phyloP scores from a whole-genome alignment of 2,797 vertebrate genomes.

The Phoeniculus purpureus region DNA sequence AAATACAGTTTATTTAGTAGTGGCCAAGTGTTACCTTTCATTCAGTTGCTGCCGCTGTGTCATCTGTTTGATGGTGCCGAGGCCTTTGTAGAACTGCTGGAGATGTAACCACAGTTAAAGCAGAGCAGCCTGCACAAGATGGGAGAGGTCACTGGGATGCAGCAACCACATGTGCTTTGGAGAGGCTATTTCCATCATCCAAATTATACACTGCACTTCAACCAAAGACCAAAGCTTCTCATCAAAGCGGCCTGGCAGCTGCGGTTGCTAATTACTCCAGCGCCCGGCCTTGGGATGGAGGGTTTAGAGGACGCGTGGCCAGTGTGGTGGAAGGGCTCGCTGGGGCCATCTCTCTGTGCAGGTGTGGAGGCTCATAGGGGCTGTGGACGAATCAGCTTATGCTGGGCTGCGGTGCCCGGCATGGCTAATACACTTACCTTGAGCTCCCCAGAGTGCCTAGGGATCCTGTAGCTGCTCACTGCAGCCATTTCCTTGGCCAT shows the following conservation, averaged over 20 bases:
- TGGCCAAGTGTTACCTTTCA: neutral
- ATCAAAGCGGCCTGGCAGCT: constrained; percentile 44
- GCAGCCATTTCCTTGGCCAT: neutral
- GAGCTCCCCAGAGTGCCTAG: neutral
- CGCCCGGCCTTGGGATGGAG: neutral
- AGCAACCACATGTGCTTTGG: constrained; percentile 53
- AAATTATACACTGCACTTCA: constrained; percentile 60
- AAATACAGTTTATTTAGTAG: neutral
- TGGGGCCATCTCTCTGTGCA: fast-evolving
- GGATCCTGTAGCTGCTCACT: neutral
- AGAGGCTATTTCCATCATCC: constrained; percentile 73
- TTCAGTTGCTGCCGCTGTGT: neutral
- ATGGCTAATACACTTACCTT: neutral
- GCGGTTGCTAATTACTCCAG: constrained; percentile 24
- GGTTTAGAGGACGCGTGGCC: fast-evolving
- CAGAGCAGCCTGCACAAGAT: neutral
- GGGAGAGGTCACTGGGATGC: constrained; percentile 16
- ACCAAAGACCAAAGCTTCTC: constrained; percentile 9
- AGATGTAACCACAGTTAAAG: neutral
- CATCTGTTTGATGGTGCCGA: constrained; percentile 31
- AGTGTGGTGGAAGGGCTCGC: neutral
- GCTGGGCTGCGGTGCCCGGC: fast-evolving
- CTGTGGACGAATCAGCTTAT: fast-evolving
- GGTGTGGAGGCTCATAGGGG: fast-evolving
- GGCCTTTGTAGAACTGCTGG: constrained; percentile 23